A percentile compares a stretch with the other conserved stretches of the same genome.
Conservation (phyloP, 2,888 invertebrate species). For the Ypsolopha scabrella region DNA sequence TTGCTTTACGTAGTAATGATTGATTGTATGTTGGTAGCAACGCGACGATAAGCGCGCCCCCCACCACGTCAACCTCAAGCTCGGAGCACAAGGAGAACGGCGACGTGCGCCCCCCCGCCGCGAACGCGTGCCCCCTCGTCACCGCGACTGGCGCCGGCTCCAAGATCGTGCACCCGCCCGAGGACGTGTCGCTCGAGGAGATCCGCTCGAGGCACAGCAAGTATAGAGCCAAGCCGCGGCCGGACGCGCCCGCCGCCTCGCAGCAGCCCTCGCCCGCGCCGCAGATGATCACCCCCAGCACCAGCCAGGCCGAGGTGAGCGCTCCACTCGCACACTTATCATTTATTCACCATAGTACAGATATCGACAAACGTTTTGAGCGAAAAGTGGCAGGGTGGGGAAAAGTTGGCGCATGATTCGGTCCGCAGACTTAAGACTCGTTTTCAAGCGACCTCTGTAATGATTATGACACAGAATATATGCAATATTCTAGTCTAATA, state of each 20-base stretch:
- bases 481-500: too few species aligned
- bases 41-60: slow-evolving; percentile 83
- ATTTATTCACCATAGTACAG: too few species aligned
- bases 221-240: slow-evolving; percentile 67
- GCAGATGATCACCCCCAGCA: slow-evolving; percentile 36
- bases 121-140: slow-evolving; percentile 67
- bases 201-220: slow-evolving; percentile 74
- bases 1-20: background rate
- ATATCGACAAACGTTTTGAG: too few species aligned
- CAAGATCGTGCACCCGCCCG: slow-evolving; percentile 93
- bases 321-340: too few species aligned
- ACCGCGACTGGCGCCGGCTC: slow-evolving; percentile 87
- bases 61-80: slow-evolving; percentile 61
- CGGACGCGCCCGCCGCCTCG: slow-evolving; percentile 30
- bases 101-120: slow-evolving; percentile 48
- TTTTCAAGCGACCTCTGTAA: too few species aligned
- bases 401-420: too few species aligned
- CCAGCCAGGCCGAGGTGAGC: slow-evolving; percentile 60
- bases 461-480: too few species aligned
- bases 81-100: slow-evolving; percentile 52
- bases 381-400: too few species aligned
- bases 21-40: slow-evolving; percentile 50
- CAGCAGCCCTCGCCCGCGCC: slow-evolving; percentile 15
- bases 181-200: slow-evolving; percentile 92
- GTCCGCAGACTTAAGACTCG: too few species aligned